These are phyloP conservation scores for Schizotus pectinicornis DNA, from an alignment of 2,888 invertebrate species.

Conservation along the genomic window DNA sequence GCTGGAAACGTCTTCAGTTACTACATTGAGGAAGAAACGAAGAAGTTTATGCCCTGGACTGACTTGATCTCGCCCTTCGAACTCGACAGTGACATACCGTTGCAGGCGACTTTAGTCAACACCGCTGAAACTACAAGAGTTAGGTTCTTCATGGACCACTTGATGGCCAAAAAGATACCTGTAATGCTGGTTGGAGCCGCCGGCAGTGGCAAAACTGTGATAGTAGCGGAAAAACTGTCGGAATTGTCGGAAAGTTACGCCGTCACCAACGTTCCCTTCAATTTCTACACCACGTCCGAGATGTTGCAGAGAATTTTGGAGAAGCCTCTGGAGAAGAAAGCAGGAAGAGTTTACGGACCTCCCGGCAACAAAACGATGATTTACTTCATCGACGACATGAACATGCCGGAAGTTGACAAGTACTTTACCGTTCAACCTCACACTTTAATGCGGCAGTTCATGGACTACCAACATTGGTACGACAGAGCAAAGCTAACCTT, in stretches of 20 bases:
- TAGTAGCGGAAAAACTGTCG: conserved; percentile 82
- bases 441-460: conserved; percentile 88
- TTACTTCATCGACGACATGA: conserved; percentile 95
- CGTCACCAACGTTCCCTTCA: conserved; percentile 89
- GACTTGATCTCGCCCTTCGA: conserved; percentile 81
- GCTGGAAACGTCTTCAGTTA: conserved; percentile 84
- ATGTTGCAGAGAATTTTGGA: conserved; percentile 89
- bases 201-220: conserved; percentile 92
- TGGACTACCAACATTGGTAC: conserved; percentile 97
- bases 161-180: conserved; percentile 79
- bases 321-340: conserved; percentile 93
- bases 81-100: conserved; percentile 83
- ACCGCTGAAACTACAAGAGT: conserved; percentile 87
- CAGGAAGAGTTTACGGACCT: conserved; percentile 91
- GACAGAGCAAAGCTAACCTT: conserved; percentile 83
- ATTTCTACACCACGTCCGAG: conserved; percentile 94
- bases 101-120: conserved; percentile 78
- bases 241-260: conserved; percentile 77
- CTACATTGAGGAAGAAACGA: conserved; percentile 85
- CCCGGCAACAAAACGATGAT: conserved; percentile 91
- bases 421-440: conserved; percentile 96
- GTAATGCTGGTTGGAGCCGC: conserved; percentile 91
- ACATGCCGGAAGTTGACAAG: conserved; percentile 95
- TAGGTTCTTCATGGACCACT: conserved; percentile 84
- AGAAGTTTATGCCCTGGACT: conserved; percentile 86